Conservation (phyloP, 2,888 invertebrate species). For the Eugnorisma glareosa region DNA sequence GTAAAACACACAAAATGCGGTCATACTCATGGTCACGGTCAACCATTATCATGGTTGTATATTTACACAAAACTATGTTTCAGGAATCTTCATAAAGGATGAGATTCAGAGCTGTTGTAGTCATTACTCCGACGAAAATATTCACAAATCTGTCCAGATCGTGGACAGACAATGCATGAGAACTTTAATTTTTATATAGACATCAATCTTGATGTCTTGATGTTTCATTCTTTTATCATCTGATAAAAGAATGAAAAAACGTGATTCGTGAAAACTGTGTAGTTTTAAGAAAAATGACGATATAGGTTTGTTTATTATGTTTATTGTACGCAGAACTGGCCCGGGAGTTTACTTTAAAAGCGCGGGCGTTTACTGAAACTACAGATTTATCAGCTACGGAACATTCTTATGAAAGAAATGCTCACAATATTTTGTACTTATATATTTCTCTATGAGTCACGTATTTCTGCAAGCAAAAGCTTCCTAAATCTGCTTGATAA, state of each 20-base stretch:
- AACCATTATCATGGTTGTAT: slow-evolving; percentile 11
- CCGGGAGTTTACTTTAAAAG: slow-evolving; percentile 63
- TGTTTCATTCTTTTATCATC: too few species aligned
- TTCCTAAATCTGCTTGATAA: slow-evolving; percentile 15
- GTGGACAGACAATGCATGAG: slow-evolving; percentile 27
- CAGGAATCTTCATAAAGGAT: slow-evolving; percentile 21
- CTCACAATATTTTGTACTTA: slow-evolving; percentile 53
- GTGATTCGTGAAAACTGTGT: slow-evolving; percentile 35
- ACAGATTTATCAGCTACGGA: slow-evolving; percentile 56
- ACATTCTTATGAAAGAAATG: slow-evolving; percentile 60
- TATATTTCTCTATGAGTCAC: slow-evolving; percentile 55
- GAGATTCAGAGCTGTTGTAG: background rate
- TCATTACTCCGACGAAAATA: slow-evolving; percentile 2
- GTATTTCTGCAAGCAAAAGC: background rate
- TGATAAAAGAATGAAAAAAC: slow-evolving; percentile 32
- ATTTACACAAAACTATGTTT: slow-evolving; percentile 34
- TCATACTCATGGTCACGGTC: slow-evolving; percentile 2
- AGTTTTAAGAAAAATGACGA: slow-evolving; percentile 55
- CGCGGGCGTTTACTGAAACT: slow-evolving; percentile 59
- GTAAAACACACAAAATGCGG: background rate
- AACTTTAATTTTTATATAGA: slow-evolving; percentile 35
- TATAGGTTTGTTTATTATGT: slow-evolving; percentile 56
- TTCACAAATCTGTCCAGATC: background rate
- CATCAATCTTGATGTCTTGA: too few species aligned
- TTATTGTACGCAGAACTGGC: slow-evolving; percentile 60